Evolutionary conservation across 2,113 vertebrate genomes (phyloP), one percentile per base, ranked within the genome.

Genomic region (Misgurnus mizolepis): DNA sequence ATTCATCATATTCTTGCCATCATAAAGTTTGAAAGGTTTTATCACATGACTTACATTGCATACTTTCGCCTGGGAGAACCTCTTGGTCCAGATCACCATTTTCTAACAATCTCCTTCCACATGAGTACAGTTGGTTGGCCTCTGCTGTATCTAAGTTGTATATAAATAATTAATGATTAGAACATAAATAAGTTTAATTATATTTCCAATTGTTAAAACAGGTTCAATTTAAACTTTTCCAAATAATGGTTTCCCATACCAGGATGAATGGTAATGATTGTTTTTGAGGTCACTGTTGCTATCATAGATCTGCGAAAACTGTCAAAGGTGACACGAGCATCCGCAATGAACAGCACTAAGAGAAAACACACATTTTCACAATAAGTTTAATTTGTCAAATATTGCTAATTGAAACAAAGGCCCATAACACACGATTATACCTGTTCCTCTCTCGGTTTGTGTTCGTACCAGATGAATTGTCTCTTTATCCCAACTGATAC

Each of bases 301-400:
- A 90, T 89, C 98, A 99, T 99, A 85, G 92, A 85, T 76, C 94
- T 95, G 83, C 96, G 94, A 87, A 96, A 99, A 88, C 91, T 95
- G 91, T 99, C 97, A 92, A 96, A 98, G 87, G 88, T 95, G 85
- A 97, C 95, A 89, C 95, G 95, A 67, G 95, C 91, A 50, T 99
- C 98, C 11, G 96, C 90, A 67, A 96, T 93, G 90, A 99, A 99
- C 89, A 99, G 94, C 75, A 99, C 98, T 99, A 91, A 70, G 84
- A 83, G 80, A 84, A 70, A 58, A 14, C 55, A 79, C 7, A 78
- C 10, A 49, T 50, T 6, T n/a, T 2, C n/a, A 66, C 43, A 72
- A 69, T 79, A 9, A 43, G 82, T 78, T 67, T 83, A 79, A 61
- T 11, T 18, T 67, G 39, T n/a, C 6, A 81, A 89, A 89, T 86